Evolutionary conservation across 2,113 vertebrate genomes (phyloP), one percentile per base, ranked within the genome.

Genomic region (Phaethon lepturus): DNA sequence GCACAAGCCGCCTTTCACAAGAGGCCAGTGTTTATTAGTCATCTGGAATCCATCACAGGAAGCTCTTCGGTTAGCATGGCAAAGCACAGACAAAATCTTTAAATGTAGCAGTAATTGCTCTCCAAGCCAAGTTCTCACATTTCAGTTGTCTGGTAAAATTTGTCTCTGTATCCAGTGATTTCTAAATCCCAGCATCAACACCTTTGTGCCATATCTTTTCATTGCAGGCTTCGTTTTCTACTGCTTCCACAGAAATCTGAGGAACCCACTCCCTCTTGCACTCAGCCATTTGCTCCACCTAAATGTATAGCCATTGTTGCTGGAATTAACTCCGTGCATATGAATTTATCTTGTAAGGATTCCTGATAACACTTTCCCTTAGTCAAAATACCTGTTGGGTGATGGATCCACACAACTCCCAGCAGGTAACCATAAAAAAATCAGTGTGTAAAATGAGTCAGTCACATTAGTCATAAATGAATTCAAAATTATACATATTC

Each of bases 61-160:
- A 85, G 40, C 35, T 64, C 69, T 78, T 75, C 49, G 25, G 25
- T 84, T 86, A 84, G 52, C 6, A 4, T 53, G 68, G 86, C 86
- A 94, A 84, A 94, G 44, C 59, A 89, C 22, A 78, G 60, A 35
- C 60, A 85, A 81, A 89, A 66, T 29, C 58, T 62, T 92, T 31
- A 58, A 58, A 52, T 17, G n/a, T 47, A 60, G 33, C 15, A 31
- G 49, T 72, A 90, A 66, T 13, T 90, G 58, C 29, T 77, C 31
- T 73, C 45, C 55, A 50, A 68, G 45, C 45, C 87, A 88, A 64
- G 25, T 77, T 88, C 81, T 93, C 19, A 0, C 40, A 40, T 94
- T 93, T 88, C 35, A 94, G 74, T 58, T 86, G 49, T 59, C 58
- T 64, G 60, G 52, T 87, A 91, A 85, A 91, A 91, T 91, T 55